Evolutionary conservation across 1,140 invertebrate species (phyloP).

Genomic region (Drosophila albomicans): DNA sequence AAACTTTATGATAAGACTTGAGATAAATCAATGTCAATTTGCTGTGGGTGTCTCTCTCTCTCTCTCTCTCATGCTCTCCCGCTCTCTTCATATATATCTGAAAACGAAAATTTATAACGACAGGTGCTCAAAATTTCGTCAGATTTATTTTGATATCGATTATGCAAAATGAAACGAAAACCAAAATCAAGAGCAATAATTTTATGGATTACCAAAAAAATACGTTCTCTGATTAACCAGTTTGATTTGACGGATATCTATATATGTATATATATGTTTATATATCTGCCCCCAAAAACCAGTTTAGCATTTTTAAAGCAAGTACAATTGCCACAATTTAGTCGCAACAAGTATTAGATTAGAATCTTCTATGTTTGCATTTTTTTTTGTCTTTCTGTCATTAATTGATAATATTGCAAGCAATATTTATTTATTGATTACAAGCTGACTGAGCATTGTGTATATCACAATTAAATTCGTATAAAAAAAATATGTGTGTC

Average conservation of each 20-base stretch:
- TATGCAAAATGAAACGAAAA: slow-evolving; percentile 6
- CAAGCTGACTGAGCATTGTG: background rate
- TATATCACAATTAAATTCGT: background rate
- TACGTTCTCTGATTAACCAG: slow-evolving; percentile 25
- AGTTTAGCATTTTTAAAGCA: slow-evolving; percentile 10
- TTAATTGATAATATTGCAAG: background rate
- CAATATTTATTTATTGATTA: background rate
- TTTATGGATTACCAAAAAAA: slow-evolving; percentile 14
- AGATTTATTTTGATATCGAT: slow-evolving; percentile 22
- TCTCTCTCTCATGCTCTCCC: too few species aligned
- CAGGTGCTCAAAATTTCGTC: slow-evolving; percentile 57
- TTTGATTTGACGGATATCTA: slow-evolving; percentile 19
- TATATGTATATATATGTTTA: background rate
- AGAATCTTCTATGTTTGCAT: background rate
- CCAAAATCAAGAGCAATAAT: slow-evolving; percentile 29
- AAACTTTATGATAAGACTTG: background rate
- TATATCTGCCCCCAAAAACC: background rate
- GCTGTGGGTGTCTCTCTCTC: background rate
- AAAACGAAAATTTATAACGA: slow-evolving; percentile 70
- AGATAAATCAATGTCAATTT: slow-evolving; percentile 25
- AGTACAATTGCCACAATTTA: slow-evolving; percentile 21
- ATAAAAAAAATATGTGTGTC: background rate
- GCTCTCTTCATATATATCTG: background rate
- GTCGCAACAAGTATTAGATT: slow-evolving; percentile 8
- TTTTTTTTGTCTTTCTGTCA: too few species aligned